These are phyloP conservation scores for Heliconius aoede DNA, from an alignment of 2,888 invertebrate genomes.

Conservation along the genomic window DNA sequence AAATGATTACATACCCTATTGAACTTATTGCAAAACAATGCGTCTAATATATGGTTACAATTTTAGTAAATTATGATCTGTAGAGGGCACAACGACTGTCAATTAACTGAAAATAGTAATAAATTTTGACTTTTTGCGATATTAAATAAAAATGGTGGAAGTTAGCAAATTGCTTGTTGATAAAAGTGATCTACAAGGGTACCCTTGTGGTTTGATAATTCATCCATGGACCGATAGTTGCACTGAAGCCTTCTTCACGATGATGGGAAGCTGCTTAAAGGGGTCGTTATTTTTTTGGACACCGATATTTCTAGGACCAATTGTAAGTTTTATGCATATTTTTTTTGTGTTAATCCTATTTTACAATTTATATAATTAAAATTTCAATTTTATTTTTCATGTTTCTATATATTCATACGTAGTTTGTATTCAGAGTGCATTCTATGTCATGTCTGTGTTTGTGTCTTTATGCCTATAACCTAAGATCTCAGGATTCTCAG, in stretches of 20 bases:
- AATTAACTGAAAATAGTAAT: no score
- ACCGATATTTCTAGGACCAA: slow-evolving; percentile 54
- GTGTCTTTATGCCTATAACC: no score
- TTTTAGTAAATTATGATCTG: slow-evolving; percentile 29
- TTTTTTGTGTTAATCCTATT: neutral
- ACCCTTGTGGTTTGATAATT: slow-evolving; percentile 60
- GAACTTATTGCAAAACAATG: slow-evolving; percentile 39
- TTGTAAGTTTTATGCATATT: slow-evolving; percentile 58
- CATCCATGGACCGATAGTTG: slow-evolving; percentile 73
- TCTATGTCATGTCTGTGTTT: no score
- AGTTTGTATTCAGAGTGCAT: no score
- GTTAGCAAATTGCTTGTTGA: slow-evolving; percentile 67
- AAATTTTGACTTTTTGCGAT: slow-evolving; percentile 18
- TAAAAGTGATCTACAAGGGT: slow-evolving; percentile 49
- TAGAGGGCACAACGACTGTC: slow-evolving; percentile 3
- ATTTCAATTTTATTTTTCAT: no score
- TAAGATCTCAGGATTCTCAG: no score
- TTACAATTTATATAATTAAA: no score
- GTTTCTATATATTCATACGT: no score
- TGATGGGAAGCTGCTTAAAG: slow-evolving; percentile 57
- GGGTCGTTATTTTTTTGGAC: slow-evolving; percentile 63
- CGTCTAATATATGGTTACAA: neutral
- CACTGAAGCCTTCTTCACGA: slow-evolving; percentile 56
- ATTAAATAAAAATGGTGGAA: slow-evolving; percentile 66
- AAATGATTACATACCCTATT: slow-evolving; percentile 40